phyloP scores from a whole-genome alignment of 2,113 vertebrate species.

The Thomomys bottae region DNA sequence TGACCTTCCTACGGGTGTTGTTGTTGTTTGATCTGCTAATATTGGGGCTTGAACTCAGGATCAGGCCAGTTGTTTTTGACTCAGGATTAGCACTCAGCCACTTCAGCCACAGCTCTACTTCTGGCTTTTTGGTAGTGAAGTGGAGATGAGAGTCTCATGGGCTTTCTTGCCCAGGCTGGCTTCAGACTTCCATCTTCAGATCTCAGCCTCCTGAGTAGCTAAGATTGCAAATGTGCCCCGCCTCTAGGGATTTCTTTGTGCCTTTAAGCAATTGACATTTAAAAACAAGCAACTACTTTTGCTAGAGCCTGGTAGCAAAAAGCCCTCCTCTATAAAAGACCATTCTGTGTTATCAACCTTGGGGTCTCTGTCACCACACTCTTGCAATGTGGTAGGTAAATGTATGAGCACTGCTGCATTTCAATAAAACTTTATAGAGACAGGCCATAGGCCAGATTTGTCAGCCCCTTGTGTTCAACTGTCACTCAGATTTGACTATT shows the following conservation, averaged over 20 bases:
- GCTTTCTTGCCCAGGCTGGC: too few relatives aligned
- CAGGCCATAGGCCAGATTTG: not conserved
- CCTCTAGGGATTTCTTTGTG: not conserved
- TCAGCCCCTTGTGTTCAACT: not conserved
- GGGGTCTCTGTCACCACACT: not conserved
- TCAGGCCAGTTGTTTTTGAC: too few relatives aligned
- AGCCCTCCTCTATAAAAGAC: not conserved
- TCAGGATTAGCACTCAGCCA: too few relatives aligned
- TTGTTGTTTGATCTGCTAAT: too few relatives aligned
- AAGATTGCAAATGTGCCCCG: too few relatives aligned
- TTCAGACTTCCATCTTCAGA: too few relatives aligned
- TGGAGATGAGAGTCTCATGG: too few relatives aligned
- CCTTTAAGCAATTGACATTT: not conserved
- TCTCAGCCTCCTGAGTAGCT: too few relatives aligned
- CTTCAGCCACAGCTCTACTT: too few relatives aligned
- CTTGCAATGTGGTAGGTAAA: not conserved
- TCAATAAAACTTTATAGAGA: conserved; percentile 65
- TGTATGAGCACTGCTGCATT: not conserved
- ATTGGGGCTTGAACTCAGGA: too few relatives aligned
- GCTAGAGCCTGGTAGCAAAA: not conserved
- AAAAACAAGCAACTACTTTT: not conserved
- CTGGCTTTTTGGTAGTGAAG: too few relatives aligned
- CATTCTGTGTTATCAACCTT: not conserved
- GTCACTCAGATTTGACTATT: not conserved
- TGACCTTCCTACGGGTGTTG: not conserved